Conservation (phyloP, 2,797 vertebrate genomes). For the Siniperca undulata region DNA sequence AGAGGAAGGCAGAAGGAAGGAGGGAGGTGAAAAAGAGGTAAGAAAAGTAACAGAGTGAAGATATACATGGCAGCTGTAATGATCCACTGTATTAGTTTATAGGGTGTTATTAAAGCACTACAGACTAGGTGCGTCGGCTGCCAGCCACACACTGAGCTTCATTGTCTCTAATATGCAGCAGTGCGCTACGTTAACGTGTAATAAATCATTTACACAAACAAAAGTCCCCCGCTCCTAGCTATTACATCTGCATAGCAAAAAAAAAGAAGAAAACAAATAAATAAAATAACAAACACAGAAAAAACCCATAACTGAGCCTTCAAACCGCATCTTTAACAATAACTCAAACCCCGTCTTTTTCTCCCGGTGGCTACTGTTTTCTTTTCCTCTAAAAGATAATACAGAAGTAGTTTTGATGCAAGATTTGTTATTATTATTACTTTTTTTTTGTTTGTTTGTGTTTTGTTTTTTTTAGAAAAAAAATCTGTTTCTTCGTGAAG, state of each 20-base stretch:
- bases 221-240: constrained; percentile 42
- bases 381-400: constrained; percentile 82
- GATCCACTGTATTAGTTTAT: constrained; percentile 59
- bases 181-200: constrained; percentile 73
- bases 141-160: constrained; percentile 48
- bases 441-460: constrained; percentile 65
- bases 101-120: constrained; percentile 78
- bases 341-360: constrained; percentile 66
- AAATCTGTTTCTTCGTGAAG: constrained; percentile 73
- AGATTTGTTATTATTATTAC: constrained; percentile 78
- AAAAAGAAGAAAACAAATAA: constrained; percentile 66
- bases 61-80: constrained; percentile 65
- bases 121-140: constrained; percentile 63
- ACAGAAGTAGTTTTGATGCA: constrained; percentile 83
- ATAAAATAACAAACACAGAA: constrained; percentile 73
- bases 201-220: constrained; percentile 69
- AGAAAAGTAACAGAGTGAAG: constrained; percentile 53
- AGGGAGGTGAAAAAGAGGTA: constrained; percentile 49
- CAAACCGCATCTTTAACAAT: constrained; percentile 65
- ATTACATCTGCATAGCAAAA: constrained; percentile 82
- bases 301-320: constrained; percentile 62
- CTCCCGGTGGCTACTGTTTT: constrained; percentile 78
- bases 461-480: constrained; percentile 70
- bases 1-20: constrained; percentile 45
- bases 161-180: constrained; percentile 77